These are phyloP conservation scores for Diplazon laetatorius DNA, from an alignment of 2,888 invertebrate species.

Conservation along the genomic window DNA sequence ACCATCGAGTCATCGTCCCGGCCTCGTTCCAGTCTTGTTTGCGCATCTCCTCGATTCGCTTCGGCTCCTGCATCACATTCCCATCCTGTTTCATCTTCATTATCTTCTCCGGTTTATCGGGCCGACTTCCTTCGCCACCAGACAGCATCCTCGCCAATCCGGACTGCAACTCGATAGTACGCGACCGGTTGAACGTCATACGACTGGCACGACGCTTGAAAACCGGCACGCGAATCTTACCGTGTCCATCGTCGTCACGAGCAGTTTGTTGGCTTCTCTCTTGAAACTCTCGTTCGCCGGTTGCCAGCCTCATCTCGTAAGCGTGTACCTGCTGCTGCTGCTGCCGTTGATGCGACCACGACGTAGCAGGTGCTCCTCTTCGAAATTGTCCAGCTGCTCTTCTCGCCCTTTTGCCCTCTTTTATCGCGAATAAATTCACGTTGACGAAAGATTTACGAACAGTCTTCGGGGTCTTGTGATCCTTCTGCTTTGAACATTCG, in stretches of 20 bases:
- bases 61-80: not conserved
- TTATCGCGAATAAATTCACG: constrained; percentile 15
- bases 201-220: constrained; percentile 8
- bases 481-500: not conserved
- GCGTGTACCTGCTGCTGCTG: constrained; percentile 57
- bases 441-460: not conserved
- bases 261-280: constrained; percentile 44
- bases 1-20: not conserved
- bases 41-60: not conserved
- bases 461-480: not conserved
- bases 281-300: constrained; percentile 14
- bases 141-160: constrained; percentile 37
- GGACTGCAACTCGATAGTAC: constrained; percentile 16
- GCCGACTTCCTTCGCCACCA: constrained; percentile 18
- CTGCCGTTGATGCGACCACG: constrained; percentile 24
- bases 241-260: constrained; percentile 6
- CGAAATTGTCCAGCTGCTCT: constrained; percentile 47
- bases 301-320: not conserved
- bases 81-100: not conserved
- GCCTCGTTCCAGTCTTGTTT: not conserved
- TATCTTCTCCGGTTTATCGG: constrained; percentile 11
- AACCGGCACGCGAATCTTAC: constrained; percentile 42
- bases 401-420: not conserved
- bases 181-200: constrained; percentile 25
- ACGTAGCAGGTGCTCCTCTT: constrained; percentile 53